Conservation (phyloP, 2,888 invertebrate species). For the Lysandra coridon region DNA sequence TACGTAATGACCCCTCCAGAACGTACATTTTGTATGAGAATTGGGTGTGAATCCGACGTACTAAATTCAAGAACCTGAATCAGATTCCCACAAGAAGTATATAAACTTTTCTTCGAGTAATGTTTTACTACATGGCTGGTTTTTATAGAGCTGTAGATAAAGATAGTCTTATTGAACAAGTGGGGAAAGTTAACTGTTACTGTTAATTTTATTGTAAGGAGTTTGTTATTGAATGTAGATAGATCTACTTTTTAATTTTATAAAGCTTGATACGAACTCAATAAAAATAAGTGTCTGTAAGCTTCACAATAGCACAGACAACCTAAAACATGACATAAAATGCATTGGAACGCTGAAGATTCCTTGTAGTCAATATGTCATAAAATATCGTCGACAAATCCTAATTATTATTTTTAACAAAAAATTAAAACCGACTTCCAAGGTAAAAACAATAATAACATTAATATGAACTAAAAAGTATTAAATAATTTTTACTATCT, state of each 20-base stretch:
- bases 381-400: slow-evolving; percentile 33
- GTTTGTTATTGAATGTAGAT: too few species aligned
- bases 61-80: neutral
- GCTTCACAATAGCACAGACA: neutral
- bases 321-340: neutral
- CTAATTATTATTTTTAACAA: too few species aligned
- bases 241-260: neutral
- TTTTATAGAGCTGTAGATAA: neutral
- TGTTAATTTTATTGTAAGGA: neutral
- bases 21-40: slow-evolving; percentile 14
- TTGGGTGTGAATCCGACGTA: neutral
- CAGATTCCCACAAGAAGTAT: neutral
- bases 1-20: neutral
- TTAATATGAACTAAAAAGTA: too few species aligned
- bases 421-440: too few species aligned
- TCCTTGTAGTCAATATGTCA: slow-evolving; percentile 29
- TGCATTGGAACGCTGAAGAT: neutral
- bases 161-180: too few species aligned
- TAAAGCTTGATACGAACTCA: neutral
- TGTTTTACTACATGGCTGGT: neutral
- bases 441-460: too few species aligned
- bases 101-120: neutral
- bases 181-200: too few species aligned
- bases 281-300: too few species aligned
- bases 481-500: too few species aligned